Conservation (phyloP, 2,888 invertebrate genomes). For the Scaptomyza polygonia region DNA sequence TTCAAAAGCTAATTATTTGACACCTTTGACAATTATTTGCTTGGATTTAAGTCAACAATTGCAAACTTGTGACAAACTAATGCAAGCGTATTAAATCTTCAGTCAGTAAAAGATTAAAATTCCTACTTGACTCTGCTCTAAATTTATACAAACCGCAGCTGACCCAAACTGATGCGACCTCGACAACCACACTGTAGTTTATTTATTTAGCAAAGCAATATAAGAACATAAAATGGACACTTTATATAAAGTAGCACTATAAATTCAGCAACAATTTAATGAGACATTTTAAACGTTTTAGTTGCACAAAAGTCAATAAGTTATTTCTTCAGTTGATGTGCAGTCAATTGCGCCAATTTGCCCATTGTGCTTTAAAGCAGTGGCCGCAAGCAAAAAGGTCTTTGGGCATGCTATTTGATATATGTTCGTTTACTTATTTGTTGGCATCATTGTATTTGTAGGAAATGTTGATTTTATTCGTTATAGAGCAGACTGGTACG, state of each 20-base stretch:
- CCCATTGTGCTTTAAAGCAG: not conserved
- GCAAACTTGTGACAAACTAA: too few species aligned
- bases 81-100: not conserved
- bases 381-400: constrained; percentile 2
- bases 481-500: too few species aligned
- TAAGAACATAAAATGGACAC: constrained; percentile 12
- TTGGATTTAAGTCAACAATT: not conserved
- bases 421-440: not conserved
- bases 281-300: constrained; percentile 8
- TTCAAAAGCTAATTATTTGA: not conserved
- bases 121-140: constrained; percentile 41
- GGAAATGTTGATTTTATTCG: constrained; percentile 9
- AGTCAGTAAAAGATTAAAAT: not conserved
- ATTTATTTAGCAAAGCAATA: constrained; percentile 53
- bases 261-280: constrained; percentile 38
- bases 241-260: constrained; percentile 35
- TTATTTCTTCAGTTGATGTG: constrained; percentile 4
- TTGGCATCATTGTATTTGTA: constrained; percentile 15
- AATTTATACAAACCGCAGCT: constrained; percentile 49
- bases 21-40: not conserved
- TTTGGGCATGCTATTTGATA: constrained; percentile 4
- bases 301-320: not conserved
- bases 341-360: not conserved
- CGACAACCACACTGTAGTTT: constrained; percentile 53
- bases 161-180: constrained; percentile 13